phyloP scores from a whole-genome alignment of 2,888 invertebrate species.

The Sabellastarte sp. region DNA sequence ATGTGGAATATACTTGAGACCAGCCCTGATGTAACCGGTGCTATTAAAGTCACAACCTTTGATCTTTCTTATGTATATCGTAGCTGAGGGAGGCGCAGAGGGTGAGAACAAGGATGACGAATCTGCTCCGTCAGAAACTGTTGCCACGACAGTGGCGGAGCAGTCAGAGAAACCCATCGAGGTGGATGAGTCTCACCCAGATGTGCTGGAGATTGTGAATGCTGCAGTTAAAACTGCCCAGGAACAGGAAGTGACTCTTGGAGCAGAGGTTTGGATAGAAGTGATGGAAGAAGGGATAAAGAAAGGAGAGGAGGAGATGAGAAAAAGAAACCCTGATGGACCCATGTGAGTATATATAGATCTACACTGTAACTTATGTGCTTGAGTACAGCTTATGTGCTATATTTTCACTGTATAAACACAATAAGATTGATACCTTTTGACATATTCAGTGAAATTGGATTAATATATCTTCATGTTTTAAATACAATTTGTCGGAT shows the following conservation, averaged over 20 bases:
- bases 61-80: background rate
- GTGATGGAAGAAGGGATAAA: constrained; percentile 50
- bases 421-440: too few relatives aligned
- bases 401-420: too few relatives aligned
- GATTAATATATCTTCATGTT: too few relatives aligned
- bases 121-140: background rate
- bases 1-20: too few relatives aligned
- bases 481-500: too few relatives aligned
- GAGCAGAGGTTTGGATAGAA: constrained; percentile 51
- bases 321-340: constrained; percentile 41
- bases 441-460: too few relatives aligned
- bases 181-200: constrained; percentile 52
- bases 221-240: constrained; percentile 48
- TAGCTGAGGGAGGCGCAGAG: background rate
- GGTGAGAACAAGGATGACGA: constrained; percentile 1
- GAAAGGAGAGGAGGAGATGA: constrained; percentile 46
- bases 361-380: too few relatives aligned
- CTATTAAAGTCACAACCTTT: background rate
- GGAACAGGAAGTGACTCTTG: constrained; percentile 36
- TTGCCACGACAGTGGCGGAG: background rate
- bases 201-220: constrained; percentile 51
- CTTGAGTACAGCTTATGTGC: too few relatives aligned
- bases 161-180: background rate
- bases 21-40: too few relatives aligned
- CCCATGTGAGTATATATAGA: too few relatives aligned